Conservation (phyloP, 2,888 invertebrate genomes). For the Lycophotia porphyrea region DNA sequence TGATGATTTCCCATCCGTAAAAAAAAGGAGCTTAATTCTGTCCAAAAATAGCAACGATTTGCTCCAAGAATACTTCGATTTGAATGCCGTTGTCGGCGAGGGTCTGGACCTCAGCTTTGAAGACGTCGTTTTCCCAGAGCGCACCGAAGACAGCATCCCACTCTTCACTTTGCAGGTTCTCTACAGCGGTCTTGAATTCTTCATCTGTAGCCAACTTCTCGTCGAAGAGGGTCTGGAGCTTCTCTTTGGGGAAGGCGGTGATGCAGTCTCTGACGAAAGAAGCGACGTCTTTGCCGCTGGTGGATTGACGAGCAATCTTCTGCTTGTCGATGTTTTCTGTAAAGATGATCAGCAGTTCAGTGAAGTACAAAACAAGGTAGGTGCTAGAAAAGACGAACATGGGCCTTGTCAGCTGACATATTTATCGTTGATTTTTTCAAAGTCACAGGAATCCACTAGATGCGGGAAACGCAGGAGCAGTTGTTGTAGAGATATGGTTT, state of each 20-base stretch:
- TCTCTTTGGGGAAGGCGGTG: conserved; percentile 75
- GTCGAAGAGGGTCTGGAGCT: conserved; percentile 78
- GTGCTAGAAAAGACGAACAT: not conserved
- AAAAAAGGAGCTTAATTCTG: conserved; percentile 70
- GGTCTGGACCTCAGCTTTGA: conserved; percentile 74
- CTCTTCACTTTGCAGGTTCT: conserved; percentile 79
- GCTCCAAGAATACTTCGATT: conserved; percentile 67
- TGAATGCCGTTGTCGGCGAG: conserved; percentile 79
- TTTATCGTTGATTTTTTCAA: not conserved
- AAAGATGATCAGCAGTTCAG: conserved; percentile 12
- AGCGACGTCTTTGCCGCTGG: conserved; percentile 74
- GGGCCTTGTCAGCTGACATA: not conserved
- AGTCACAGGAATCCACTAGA: not conserved
- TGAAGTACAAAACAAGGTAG: not conserved
- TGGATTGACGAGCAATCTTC: conserved; percentile 62
- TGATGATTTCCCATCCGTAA: no score
- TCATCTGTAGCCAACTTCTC: conserved; percentile 80
- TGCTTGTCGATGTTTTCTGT: conserved; percentile 51
- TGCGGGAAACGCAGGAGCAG: no score
- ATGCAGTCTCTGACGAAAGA: conserved; percentile 77
- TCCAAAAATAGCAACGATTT: conserved; percentile 79
- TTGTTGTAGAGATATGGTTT: not conserved
- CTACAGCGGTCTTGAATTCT: conserved; percentile 78
- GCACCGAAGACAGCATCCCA: conserved; percentile 75
- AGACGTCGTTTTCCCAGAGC: conserved; percentile 77